Base-by-base conservation (phyloP, 2,113 vertebrate species). In the Engystomops pustulosus region DNA sequence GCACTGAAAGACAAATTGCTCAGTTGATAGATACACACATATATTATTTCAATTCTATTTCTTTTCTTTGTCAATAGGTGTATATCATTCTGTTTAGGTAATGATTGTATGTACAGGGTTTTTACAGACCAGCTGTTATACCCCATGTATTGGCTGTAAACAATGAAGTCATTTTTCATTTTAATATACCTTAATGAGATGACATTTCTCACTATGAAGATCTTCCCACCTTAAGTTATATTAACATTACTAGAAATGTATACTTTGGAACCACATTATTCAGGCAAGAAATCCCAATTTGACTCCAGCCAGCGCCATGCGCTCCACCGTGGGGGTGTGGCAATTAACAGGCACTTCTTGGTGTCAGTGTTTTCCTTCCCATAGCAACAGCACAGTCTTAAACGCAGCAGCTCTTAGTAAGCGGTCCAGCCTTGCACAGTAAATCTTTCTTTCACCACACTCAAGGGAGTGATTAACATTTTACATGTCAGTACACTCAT, bases 391-490 rank as follows among this genome's bases (percentile, higher is more conserved):
- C 72, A 69, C 72, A 77, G 71, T 83, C 53, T 83, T 65, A 69
- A 84, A 77, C 69, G 74, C 82, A 69, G 74, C 82, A 84, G 82
- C 82, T 84, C 74, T 84, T 84, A 44, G 82, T 75, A 78, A 78
- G 82, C 74, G 74, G 82, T 84, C 82, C 82, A 84, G 82, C 58
- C 82, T 84, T 41, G 65, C 55, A 84, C 82, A 84, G 74, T 84
- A 84, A 84, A 84, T 84, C 82, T 78, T 78, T 84, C 82, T 84
- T 78, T 84, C 82, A 84, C 82, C 82, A 84, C 74, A 84, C 82
- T 84, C 82, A 78, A 78, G 82, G 74, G 82, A 84, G 62, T 25
- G 72, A 84, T 84, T 84, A 84, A 84, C 82, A 84, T 84, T 84
- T 84, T 84, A 84, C 82, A 78, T 84, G 82, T 84, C 82, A 84